Percentiles rank a stretch among this genome's conserved stretches.
Conservation (phyloP, 2,797 vertebrate genomes). For the Mormyrus hasselquistii region DNA sequence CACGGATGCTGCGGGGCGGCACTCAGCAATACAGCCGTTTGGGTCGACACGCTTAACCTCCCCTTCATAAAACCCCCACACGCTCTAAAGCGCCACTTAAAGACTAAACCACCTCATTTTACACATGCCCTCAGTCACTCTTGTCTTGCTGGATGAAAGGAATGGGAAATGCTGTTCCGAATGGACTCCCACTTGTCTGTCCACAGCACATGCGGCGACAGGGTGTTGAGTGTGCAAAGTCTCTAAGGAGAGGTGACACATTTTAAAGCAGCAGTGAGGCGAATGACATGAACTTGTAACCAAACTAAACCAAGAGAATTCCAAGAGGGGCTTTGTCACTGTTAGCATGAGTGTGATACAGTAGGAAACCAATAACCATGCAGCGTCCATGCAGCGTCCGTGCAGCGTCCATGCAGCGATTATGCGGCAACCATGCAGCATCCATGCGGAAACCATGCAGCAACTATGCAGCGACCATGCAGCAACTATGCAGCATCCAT, state of each 20-base stretch:
- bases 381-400: not conserved
- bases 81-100: not conserved
- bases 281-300: not conserved
- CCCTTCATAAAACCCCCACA: slow-evolving; percentile 21
- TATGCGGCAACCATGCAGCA: no score
- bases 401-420: no score
- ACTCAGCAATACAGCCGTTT: not conserved
- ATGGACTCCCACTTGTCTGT: not conserved
- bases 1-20: not conserved
- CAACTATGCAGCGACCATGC: no score
- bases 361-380: not conserved
- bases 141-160: not conserved
- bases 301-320: not conserved
- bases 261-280: not conserved
- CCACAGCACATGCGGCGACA: not conserved
- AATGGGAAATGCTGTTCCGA: not conserved
- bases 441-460: no score
- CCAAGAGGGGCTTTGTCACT: not conserved
- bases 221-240: not conserved
- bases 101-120: not conserved
- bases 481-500: no score
- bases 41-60: slow-evolving; percentile 5
- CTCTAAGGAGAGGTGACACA: not conserved
- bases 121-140: not conserved
- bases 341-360: not conserved